A percentile compares a stretch with the other conserved stretches of the same genome.
These are phyloP conservation scores for Pantelozetes paolii DNA, from an alignment of 2,888 invertebrate genomes.

Conservation along the genomic window DNA sequence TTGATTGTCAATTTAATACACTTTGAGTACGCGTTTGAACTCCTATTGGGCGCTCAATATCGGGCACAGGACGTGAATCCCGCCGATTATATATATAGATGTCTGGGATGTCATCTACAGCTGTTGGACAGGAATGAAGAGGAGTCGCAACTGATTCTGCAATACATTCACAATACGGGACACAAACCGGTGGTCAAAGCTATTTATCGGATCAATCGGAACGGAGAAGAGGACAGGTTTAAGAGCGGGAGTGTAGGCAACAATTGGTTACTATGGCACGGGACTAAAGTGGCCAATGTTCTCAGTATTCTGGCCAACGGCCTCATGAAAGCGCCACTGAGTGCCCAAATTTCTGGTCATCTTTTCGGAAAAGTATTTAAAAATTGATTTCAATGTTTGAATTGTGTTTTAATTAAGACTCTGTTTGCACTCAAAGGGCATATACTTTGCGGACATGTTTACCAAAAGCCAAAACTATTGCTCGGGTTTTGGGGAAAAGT, in stretches of 20 bases:
- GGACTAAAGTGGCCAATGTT: slow-evolving; percentile 55
- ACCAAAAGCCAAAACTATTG: slow-evolving; percentile 55
- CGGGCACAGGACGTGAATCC: slow-evolving; percentile 52
- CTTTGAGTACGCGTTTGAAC: slow-evolving; percentile 53
- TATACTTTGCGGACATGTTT: slow-evolving; percentile 57
- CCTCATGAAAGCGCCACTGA: slow-evolving; percentile 55
- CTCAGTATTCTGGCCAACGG: slow-evolving; percentile 56
- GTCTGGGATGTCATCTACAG: slow-evolving; percentile 53
- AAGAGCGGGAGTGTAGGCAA: slow-evolving; percentile 46
- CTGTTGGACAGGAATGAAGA: slow-evolving; percentile 52
- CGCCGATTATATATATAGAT: slow-evolving; percentile 55
- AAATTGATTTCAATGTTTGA: slow-evolving; percentile 1
- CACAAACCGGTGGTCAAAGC: slow-evolving; percentile 45
- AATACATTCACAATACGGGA: slow-evolving; percentile 55
- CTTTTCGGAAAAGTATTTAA: slow-evolving; percentile 53
- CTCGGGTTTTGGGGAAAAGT: slow-evolving; percentile 51
- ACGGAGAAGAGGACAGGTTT: slow-evolving; percentile 42
- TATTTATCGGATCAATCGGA: slow-evolving; percentile 48
- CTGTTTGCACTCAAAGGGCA: slow-evolving; percentile 52
- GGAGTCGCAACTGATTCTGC: slow-evolving; percentile 56
- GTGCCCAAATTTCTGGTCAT: slow-evolving; percentile 53
- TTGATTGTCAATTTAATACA: slow-evolving; percentile 53
- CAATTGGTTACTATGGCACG: slow-evolving; percentile 56
- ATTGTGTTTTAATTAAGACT: slow-evolving; percentile 47
- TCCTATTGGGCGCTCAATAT: slow-evolving; percentile 35